Evolutionary conservation across 2,113 vertebrate species (phyloP).

Genomic region (Seriola rivoliana): DNA sequence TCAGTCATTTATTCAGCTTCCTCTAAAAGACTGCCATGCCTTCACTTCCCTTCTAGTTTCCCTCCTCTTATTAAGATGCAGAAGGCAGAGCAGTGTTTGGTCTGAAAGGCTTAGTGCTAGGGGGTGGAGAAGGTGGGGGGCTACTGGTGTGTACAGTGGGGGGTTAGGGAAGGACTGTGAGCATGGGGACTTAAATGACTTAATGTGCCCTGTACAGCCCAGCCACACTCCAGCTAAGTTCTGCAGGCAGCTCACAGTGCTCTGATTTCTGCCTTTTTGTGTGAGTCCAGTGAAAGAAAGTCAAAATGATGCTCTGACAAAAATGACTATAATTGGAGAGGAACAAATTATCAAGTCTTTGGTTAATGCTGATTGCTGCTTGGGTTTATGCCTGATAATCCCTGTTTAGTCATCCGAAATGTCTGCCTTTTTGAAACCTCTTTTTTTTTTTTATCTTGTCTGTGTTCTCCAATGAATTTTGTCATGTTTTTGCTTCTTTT

Average conservation of each 20-base stretch:
- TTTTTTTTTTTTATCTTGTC: conserved; percentile 53
- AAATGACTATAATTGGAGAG: conserved; percentile 71
- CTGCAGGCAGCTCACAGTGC: conserved; percentile 42
- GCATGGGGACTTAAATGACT: conserved; percentile 71
- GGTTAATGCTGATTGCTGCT: conserved; percentile 73
- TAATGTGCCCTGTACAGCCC: conserved; percentile 56
- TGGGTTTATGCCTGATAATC: conserved; percentile 72
- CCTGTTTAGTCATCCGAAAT: conserved; percentile 63
- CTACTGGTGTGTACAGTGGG: conserved; percentile 66
- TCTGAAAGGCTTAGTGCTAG: conserved; percentile 72
- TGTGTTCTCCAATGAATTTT: conserved; percentile 49
- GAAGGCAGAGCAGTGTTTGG: conserved; percentile 66
- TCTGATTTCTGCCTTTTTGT: conserved; percentile 61
- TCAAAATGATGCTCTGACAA: conserved; percentile 65
- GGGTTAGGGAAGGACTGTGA: conserved; percentile 61
- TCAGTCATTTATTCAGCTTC: conserved; percentile 81
- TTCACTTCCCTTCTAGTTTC: conserved; percentile 78
- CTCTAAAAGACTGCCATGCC: conserved; percentile 80
- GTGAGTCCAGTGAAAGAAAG: conserved; percentile 46
- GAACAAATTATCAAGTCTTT: conserved; percentile 70
- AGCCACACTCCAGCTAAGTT: conserved; percentile 46
- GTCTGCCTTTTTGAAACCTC: conserved; percentile 53
- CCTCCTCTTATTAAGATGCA: conserved; percentile 81
- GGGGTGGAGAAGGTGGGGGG: conserved; percentile 9
- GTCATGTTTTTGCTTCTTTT: conserved; percentile 40